Evolutionary conservation across 2,113 vertebrate genomes (phyloP), one percentile per base, ranked within the genome.

Genomic region (Spilogale gracilis): DNA sequence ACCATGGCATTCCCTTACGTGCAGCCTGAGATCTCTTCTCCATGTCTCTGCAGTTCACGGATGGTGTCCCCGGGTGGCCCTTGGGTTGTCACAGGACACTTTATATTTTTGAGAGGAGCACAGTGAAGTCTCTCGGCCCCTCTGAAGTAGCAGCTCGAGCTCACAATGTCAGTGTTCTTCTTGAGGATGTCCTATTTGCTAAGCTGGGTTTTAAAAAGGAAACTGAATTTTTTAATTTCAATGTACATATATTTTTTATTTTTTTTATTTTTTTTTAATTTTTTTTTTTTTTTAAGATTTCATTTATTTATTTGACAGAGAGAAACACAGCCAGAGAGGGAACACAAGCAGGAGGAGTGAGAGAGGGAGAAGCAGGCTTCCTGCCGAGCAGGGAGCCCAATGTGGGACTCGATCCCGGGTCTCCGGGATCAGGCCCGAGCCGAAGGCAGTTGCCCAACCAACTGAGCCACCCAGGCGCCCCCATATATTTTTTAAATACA

Each of bases 31-130:
- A 7, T 18, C 67, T 32, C 16, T 0, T 0, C 13, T 25, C n/a
- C 2, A 0, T 50, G 2, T 38, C 3, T 17, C 61, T 54, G 4
- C 10, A 38, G 52, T 30, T 54, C 52, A 69, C 43, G 9, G 0
- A n/a, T 2, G 0, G 0, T 1, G 11, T 17, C 13, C 54, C 5
- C 5, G 2, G 38, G 23, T 4, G 0, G 12, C 38, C 27, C 5
- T 2, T 2, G 5, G 21, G 56, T 18, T 54, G 43, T 65, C 38
- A 23, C 8, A 11, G 38, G 27, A 0, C 32, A 21, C 43, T n/a
- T 73, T 58, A 18, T 0, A 3, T 52, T 9, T 84, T 91, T 18
- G 23, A 45, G 60, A 10, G 54, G 23, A 84, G n/a, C 21, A 23
- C n/a, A 48, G 56, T 67, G 23, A 67, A 43, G 21, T 56, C n/a